A percentile compares a stretch with the other conserved stretches of the same genome.
Evolutionary conservation across 2,113 vertebrate genomes (phyloP).

Genomic region (Garra rufa): DNA sequence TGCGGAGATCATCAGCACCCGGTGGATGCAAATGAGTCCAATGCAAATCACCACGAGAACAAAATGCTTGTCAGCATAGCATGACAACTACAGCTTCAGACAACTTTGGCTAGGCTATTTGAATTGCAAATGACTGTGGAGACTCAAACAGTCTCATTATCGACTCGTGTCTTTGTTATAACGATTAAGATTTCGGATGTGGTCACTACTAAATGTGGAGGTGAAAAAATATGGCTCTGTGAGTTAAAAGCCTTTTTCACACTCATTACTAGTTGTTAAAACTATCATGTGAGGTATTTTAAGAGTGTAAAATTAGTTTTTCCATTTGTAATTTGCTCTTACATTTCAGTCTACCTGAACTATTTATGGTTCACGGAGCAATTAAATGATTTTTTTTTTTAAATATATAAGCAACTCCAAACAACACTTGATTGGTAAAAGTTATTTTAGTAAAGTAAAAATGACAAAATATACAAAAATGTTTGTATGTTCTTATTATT

Average conservation of each 20-base stretch:
- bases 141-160: conserved; percentile 5
- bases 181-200: not conserved
- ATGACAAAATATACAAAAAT: not conserved
- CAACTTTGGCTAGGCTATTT: conserved; percentile 30
- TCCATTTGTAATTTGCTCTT: not conserved
- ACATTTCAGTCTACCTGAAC: not conserved
- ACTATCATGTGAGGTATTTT: not conserved
- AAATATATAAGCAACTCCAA: not conserved
- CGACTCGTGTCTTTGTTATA: not conserved
- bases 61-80: conserved; percentile 24
- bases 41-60: conserved; percentile 49
- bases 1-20: conserved; percentile 32
- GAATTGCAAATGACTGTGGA: conserved; percentile 49
- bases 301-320: not conserved
- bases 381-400: not conserved
- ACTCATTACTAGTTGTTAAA: conserved; percentile 19
- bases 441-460: not conserved
- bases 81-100: conserved; percentile 7
- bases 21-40: conserved; percentile 43
- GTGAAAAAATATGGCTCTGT: not conserved
- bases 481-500: not conserved
- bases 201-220: conserved; percentile 9
- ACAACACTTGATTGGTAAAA: not conserved
- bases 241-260: conserved; percentile 11
- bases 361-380: not conserved